A percentile compares a stretch with the other conserved stretches of the same genome.
These are phyloP conservation scores for Mellilla xanthometata DNA, from an alignment of 2,888 invertebrate species.

Conservation along the genomic window DNA sequence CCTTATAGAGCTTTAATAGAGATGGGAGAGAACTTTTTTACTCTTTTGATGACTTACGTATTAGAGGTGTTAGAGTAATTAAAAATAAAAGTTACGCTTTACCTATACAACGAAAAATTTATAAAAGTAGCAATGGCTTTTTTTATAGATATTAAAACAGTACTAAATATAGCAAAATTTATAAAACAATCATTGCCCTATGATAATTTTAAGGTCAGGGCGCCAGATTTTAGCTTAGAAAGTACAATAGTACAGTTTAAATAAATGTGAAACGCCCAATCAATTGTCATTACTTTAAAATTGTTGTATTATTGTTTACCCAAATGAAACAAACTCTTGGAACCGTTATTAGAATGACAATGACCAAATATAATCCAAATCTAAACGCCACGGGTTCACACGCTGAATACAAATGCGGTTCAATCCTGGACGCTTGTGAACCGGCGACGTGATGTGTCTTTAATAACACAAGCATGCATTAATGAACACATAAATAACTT, in stretches of 20 bases:
- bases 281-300: constrained; percentile 41
- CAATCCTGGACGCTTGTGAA: constrained; percentile 75
- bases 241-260: no score
- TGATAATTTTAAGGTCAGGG: no score
- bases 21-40: constrained; percentile 35
- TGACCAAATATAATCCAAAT: constrained; percentile 79
- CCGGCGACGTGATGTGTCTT: constrained; percentile 77
- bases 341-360: constrained; percentile 71
- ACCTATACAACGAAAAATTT: no score
- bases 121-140: not conserved
- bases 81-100: constrained; percentile 11
- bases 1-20: constrained; percentile 56
- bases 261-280: constrained; percentile 21
- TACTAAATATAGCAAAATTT: no score
- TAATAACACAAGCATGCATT: constrained; percentile 75
- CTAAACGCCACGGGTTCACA: constrained; percentile 68
- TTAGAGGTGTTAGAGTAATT: constrained; percentile 37
- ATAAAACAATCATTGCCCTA: no score
- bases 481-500: constrained; percentile 61
- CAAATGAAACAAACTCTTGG: constrained; percentile 68
- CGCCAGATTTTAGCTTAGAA: no score
- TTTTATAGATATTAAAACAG: no score
- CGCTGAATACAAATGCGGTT: constrained; percentile 75
- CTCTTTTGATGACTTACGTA: no score
- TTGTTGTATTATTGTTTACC: constrained; percentile 64